Percentiles rank a stretch among this genome's conserved stretches.
Evolutionary conservation across 2,113 vertebrate species (phyloP).

Genomic region (Cichladusa arquata): DNA sequence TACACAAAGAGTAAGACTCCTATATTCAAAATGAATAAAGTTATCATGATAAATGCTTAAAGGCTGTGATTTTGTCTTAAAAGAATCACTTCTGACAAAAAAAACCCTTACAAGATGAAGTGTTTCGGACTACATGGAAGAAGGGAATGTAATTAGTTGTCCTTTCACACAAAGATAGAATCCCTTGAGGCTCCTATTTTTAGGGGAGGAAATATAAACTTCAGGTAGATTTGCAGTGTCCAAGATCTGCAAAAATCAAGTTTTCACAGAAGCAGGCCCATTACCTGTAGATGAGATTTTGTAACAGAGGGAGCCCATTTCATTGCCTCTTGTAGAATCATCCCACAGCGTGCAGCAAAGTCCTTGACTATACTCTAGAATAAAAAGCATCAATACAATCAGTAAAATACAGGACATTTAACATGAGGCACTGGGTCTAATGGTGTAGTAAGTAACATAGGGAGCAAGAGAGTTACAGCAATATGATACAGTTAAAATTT

Average conservation of each 20-base stretch:
- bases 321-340: slow-evolving; percentile 97
- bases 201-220: neutral
- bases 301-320: slow-evolving; percentile 97
- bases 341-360: slow-evolving; percentile 95
- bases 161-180: neutral
- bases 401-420: neutral
- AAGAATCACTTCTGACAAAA: neutral
- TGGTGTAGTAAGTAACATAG: neutral
- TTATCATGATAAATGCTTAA: neutral
- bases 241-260: neutral
- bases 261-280: neutral
- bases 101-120: neutral
- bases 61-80: neutral
- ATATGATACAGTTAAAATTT: neutral
- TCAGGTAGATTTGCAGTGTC: neutral
- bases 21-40: neutral
- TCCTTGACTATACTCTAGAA: slow-evolving; percentile 92
- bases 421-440: neutral
- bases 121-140: neutral
- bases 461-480: neutral
- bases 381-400: neutral
- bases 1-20: neutral
- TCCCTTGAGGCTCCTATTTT: neutral
- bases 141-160: neutral
- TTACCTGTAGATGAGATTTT: slow-evolving; percentile 95